phyloP scores from a whole-genome alignment of 1,140 invertebrate genomes.

The Melitaea cinxia region DNA sequence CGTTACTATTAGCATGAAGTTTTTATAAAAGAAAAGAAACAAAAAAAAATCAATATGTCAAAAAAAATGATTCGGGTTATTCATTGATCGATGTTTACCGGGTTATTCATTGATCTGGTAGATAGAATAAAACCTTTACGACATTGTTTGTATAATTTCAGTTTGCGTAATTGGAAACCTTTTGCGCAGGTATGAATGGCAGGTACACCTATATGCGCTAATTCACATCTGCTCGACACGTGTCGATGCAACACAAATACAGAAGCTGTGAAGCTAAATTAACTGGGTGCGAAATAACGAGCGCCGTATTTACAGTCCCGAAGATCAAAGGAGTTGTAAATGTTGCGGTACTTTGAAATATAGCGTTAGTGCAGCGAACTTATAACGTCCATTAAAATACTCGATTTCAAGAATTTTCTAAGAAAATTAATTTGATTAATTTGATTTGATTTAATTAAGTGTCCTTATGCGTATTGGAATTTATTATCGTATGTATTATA shows the following conservation, averaged over 20 bases:
- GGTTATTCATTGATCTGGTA: too few relatives aligned
- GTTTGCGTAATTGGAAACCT: background rate
- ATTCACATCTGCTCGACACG: background rate
- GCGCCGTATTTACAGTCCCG: constrained; percentile 4
- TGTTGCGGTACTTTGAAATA: constrained; percentile 4
- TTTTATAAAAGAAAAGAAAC: too few relatives aligned
- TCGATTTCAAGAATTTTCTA: too few relatives aligned
- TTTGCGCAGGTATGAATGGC: background rate
- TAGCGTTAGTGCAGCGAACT: background rate
- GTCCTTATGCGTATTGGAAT: too few relatives aligned
- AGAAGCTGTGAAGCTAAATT: constrained; percentile 22
- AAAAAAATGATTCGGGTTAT: too few relatives aligned
- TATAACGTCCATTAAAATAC: background rate
- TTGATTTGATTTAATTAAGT: too few relatives aligned
- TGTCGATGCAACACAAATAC: constrained; percentile 1
- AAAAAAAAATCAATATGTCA: too few relatives aligned
- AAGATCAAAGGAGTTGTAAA: constrained; percentile 19
- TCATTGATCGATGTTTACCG: too few relatives aligned
- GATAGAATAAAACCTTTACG: too few relatives aligned
- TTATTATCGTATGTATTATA: too few relatives aligned
- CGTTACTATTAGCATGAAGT: too few relatives aligned
- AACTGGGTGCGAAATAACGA: constrained; percentile 17
- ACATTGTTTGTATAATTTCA: background rate
- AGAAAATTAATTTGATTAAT: too few relatives aligned
- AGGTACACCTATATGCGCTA: background rate